Evolutionary conservation across 2,888 invertebrate species (phyloP).

Genomic region (Stenodema calcarata): DNA sequence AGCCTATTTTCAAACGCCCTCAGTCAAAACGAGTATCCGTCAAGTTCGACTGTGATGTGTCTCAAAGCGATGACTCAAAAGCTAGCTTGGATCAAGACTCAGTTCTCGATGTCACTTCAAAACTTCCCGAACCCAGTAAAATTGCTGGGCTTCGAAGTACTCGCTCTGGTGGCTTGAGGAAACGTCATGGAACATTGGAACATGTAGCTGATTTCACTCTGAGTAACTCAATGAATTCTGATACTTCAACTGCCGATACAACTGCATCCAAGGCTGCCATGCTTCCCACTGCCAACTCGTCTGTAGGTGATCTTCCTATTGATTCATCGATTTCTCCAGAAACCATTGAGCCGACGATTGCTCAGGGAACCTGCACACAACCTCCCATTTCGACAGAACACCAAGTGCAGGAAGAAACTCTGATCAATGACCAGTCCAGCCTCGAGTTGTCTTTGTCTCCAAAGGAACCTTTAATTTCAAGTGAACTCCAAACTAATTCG

Average conservation of each 20-base stretch:
- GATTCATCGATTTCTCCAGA: too few species aligned
- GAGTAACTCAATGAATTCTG: neutral
- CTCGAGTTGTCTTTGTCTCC: too few species aligned
- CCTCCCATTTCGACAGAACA: too few species aligned
- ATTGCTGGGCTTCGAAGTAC: neutral
- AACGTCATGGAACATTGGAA: neutral
- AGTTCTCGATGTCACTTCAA: neutral
- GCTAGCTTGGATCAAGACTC: neutral
- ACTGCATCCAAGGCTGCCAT: too few species aligned
- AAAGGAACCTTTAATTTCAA: too few species aligned
- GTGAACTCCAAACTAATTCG: too few species aligned
- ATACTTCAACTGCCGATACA: neutral
- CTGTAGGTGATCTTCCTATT: too few species aligned
- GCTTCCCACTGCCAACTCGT: too few species aligned
- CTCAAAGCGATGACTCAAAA: neutral
- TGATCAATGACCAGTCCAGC: too few species aligned
- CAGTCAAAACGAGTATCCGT: neutral
- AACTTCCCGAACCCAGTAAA: neutral
- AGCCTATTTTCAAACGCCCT: neutral
- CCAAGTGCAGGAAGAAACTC: too few species aligned
- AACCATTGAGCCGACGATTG: too few species aligned
- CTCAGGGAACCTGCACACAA: too few species aligned
- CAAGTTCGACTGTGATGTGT: neutral
- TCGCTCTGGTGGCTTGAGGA: neutral
- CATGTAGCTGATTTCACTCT: neutral